These are phyloP conservation scores for Ectemnius lituratus DNA, from an alignment of 2,888 invertebrate genomes.

Conservation along the genomic window DNA sequence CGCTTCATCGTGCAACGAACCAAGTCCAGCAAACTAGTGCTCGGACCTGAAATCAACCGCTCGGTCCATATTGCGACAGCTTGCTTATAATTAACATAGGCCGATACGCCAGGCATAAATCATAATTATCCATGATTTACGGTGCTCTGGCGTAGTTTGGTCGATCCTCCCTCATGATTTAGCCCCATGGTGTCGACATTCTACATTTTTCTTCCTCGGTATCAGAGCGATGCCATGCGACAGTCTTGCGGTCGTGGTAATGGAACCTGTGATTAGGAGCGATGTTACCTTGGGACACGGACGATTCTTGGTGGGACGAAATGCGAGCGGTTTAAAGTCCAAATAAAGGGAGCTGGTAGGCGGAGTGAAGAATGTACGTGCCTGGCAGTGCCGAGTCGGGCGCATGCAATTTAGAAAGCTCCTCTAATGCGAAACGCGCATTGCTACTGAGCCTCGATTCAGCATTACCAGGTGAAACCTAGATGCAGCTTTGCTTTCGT, in stretches of 20 bases:
- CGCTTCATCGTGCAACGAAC: conserved; percentile 22
- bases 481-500: no score
- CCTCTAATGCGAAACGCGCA: no score
- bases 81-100: conserved; percentile 65
- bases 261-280: neutral
- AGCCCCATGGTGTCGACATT: no score
- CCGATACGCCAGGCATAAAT: conserved; percentile 62
- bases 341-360: conserved; percentile 37
- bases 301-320: no score
- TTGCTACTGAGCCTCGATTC: no score
- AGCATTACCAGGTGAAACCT: no score
- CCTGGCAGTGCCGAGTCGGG: conserved; percentile 53
- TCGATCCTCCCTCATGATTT: neutral
- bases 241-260: neutral
- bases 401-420: no score
- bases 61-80: conserved; percentile 7
- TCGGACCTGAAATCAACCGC: neutral
- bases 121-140: conserved; percentile 68
- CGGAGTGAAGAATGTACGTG: conserved; percentile 37
- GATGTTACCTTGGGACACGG: no score
- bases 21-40: no score
- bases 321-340: no score
- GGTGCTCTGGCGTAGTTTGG: neutral
- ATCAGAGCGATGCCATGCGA: no score
- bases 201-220: no score